A percentile compares a stretch with the other conserved stretches of the same genome.
phyloP scores from a whole-genome alignment of 2,888 invertebrate species.

The Acanthosepion lycidas region DNA sequence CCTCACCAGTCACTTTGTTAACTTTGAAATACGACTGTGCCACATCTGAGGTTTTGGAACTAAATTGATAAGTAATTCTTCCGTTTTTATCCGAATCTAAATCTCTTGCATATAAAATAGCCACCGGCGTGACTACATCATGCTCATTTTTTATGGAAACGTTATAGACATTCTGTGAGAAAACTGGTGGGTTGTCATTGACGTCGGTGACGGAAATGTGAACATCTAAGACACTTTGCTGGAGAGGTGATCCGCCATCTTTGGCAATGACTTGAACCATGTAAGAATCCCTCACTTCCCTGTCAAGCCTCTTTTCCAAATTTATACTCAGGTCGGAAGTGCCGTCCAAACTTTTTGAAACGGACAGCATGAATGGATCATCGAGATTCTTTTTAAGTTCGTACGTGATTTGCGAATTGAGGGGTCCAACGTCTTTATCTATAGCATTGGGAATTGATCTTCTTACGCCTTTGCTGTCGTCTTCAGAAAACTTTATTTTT shows the following conservation, averaged over 20 bases:
- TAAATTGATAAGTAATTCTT: not conserved
- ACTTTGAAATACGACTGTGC: not conserved
- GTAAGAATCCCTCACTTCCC: not conserved
- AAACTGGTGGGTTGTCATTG: not conserved
- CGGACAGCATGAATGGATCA: not conserved
- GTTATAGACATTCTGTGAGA: not conserved
- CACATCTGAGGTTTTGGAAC: not conserved
- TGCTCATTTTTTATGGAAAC: not conserved
- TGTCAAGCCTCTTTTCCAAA: not conserved
- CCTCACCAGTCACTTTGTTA: not conserved
- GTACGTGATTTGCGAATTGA: not conserved
- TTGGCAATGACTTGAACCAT: conserved; percentile 4
- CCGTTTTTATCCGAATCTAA: not conserved
- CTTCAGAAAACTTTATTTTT: not conserved
- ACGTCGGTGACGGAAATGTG: not conserved
- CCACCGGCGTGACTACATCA: not conserved
- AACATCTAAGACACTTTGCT: not conserved
- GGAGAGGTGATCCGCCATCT: not conserved
- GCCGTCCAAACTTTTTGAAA: not conserved
- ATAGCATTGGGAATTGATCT: not conserved
- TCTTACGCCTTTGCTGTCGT: not conserved
- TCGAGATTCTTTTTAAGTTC: not conserved
- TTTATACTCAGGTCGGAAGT: not conserved
- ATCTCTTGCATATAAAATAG: not conserved
- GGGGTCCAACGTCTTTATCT: not conserved